Evolutionary conservation across 23 tunicate genomes (phyloP).

Genomic region (Phallusia fumigata): DNA sequence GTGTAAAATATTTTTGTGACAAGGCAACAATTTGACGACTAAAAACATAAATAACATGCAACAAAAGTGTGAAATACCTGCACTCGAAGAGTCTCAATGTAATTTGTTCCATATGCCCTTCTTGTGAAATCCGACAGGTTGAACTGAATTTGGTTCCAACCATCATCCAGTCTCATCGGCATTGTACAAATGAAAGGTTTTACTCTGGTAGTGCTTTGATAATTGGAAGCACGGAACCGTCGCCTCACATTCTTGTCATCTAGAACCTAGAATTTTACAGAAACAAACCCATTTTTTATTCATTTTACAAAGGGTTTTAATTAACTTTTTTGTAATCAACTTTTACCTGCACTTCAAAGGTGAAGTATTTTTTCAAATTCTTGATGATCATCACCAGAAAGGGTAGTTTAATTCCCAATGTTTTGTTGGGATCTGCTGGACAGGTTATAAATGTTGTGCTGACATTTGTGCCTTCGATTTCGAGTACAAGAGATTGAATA

Average conservation of each 20-base stretch:
- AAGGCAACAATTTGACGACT: too few species aligned
- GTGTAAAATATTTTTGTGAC: too few species aligned
- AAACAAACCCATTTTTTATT: too few species aligned
- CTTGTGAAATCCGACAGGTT: constrained; percentile 99
- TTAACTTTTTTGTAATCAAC: constrained; percentile 11
- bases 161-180: constrained; percentile 99
- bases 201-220: constrained; percentile 98
- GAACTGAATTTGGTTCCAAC: constrained; percentile 99
- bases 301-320: neutral
- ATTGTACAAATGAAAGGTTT: constrained; percentile 99
- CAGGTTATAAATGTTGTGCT: constrained; percentile 99
- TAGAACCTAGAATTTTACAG: constrained; percentile 48
- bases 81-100: constrained; percentile 99
- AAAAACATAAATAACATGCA: too few species aligned
- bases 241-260: constrained; percentile 99
- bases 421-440: constrained; percentile 98
- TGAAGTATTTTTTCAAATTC: constrained; percentile 99
- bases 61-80: constrained; percentile 46
- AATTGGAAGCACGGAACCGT: constrained; percentile 97
- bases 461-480: constrained; percentile 99
- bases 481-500: constrained; percentile 98
- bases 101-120: constrained; percentile 99
- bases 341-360: constrained; percentile 98
- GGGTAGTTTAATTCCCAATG: constrained; percentile 97
- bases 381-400: constrained; percentile 99